phyloP scores from a whole-genome alignment of 2,113 vertebrate genomes.

The Gymnorhina tibicen region DNA sequence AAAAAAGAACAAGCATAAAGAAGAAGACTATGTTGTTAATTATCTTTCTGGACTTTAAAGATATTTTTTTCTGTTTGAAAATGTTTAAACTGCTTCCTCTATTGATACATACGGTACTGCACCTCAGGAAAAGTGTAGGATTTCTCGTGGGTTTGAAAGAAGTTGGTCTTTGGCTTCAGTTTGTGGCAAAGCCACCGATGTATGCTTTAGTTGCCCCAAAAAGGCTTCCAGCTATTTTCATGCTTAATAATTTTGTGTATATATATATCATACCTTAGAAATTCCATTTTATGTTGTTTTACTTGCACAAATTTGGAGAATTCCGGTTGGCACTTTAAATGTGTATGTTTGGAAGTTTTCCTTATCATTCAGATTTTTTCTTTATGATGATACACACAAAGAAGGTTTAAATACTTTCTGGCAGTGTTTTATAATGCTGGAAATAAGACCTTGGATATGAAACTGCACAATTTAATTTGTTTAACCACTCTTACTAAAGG shows the following conservation, averaged over 20 bases:
- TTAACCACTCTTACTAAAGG: not conserved
- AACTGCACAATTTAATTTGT: not conserved
- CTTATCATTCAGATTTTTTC: not conserved
- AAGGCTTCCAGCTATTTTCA: not conserved
- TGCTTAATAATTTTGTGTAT: not conserved
- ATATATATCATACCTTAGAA: not conserved
- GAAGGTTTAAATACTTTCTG: not conserved
- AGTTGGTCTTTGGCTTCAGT: not conserved
- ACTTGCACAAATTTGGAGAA: not conserved
- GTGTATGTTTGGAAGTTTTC: not conserved
- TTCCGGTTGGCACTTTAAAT: not conserved
- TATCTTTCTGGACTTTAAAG: not conserved
- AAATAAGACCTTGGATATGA: not conserved
- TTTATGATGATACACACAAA: not conserved
- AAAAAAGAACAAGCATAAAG: not conserved
- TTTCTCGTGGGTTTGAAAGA: not conserved
- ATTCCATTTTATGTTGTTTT: not conserved
- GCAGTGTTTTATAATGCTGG: not conserved
- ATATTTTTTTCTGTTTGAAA: not conserved
- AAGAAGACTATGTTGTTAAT: not conserved
- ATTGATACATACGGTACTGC: rapidly evolving
- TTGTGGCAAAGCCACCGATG: not conserved
- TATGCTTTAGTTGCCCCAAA: not conserved
- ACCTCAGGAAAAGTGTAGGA: not conserved
- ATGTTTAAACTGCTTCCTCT: not conserved